These are phyloP conservation scores for Chrysomela aeneicollis DNA, from an alignment of 2,888 invertebrate species.

Conservation along the genomic window DNA sequence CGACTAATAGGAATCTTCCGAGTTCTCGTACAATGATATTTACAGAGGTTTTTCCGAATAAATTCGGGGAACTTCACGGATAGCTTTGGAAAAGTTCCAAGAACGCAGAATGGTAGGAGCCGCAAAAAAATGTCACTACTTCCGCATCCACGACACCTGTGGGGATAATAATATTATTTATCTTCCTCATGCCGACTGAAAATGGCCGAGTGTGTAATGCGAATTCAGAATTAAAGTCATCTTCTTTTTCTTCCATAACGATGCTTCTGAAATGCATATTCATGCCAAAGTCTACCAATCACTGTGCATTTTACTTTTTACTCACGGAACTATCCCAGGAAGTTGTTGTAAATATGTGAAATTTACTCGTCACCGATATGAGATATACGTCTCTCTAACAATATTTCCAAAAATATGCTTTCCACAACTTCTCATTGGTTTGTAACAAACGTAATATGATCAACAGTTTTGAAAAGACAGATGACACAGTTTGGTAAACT, in stretches of 20 bases:
- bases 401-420: no score
- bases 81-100: conserved; percentile 43
- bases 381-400: no score
- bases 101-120: conserved; percentile 36
- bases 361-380: no score
- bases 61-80: conserved; percentile 39
- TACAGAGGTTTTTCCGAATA: conserved; percentile 37
- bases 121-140: conserved; percentile 43
- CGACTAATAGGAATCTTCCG: conserved; percentile 41
- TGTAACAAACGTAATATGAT: no score
- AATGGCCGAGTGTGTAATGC: conserved; percentile 14
- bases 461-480: no score
- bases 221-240: conserved; percentile 4
- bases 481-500: no score
- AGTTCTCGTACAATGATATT: conserved; percentile 45
- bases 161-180: conserved; percentile 45
- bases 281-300: no score
- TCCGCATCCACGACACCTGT: conserved; percentile 43
- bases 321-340: no score
- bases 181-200: conserved; percentile 21
- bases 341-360: no score
- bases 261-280: neutral
- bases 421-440: no score
- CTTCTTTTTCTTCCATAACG: neutral
- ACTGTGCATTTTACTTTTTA: no score